Evolutionary conservation across 1,140 invertebrate genomes (phyloP).

Genomic region (Ruditapes philippinarum): DNA sequence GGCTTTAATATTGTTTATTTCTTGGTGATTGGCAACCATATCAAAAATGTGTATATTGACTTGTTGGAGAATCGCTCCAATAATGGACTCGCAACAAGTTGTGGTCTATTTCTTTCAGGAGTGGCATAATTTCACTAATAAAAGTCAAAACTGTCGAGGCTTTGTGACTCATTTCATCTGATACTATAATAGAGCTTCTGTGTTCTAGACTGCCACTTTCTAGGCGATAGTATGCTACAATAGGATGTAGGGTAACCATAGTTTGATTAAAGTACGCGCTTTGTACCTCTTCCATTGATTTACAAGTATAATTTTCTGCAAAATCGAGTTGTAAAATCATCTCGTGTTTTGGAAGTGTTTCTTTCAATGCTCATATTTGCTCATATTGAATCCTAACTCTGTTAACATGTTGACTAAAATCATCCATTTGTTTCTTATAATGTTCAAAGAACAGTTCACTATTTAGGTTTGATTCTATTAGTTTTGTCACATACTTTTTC

Average conservation of each 20-base stretch:
- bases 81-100: slow-evolving; percentile 60
- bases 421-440: too few relatives aligned
- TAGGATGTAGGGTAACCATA: slow-evolving; percentile 62
- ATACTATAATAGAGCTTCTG: slow-evolving; percentile 61
- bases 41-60: slow-evolving; percentile 68
- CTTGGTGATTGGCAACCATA: slow-evolving; percentile 52
- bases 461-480: too few relatives aligned
- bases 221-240: slow-evolving; percentile 55
- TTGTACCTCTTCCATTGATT: slow-evolving; percentile 62
- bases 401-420: too few relatives aligned
- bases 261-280: slow-evolving; percentile 67
- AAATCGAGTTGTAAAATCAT: slow-evolving; percentile 72
- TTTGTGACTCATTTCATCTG: slow-evolving; percentile 60
- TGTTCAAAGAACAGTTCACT: too few relatives aligned
- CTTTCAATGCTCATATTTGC: slow-evolving; percentile 65
- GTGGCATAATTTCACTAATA: too few relatives aligned
- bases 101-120: slow-evolving; percentile 26
- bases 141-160: slow-evolving; percentile 54
- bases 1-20: not conserved
- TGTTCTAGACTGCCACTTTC: too few relatives aligned
- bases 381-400: slow-evolving; percentile 63
- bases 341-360: slow-evolving; percentile 64
- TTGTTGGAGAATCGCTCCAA: slow-evolving; percentile 68
- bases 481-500: too few relatives aligned
- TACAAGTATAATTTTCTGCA: slow-evolving; percentile 71